phyloP scores from a whole-genome alignment of 2,113 vertebrate genomes.

The Anoura caudifer region DNA sequence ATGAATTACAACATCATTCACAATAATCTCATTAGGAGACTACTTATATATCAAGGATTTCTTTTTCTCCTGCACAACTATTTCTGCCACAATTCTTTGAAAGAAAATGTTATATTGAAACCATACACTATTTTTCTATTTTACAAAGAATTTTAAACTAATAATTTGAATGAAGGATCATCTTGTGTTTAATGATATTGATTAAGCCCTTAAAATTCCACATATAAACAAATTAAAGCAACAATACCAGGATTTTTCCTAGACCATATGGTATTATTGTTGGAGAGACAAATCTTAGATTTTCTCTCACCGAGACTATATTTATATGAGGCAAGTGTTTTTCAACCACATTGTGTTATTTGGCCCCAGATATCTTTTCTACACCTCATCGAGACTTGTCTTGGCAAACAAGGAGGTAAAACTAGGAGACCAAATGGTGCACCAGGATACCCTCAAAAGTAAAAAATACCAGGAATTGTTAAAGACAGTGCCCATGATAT shows the following conservation, averaged over 20 bases:
- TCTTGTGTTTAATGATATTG: neutral
- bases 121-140: neutral
- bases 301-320: constrained; percentile 28
- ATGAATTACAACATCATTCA: neutral
- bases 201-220: neutral
- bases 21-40: neutral
- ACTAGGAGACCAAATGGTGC: neutral
- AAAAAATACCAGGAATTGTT: neutral
- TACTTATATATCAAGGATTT: neutral
- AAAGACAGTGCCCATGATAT: neutral
- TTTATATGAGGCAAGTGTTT: constrained; percentile 50
- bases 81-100: neutral
- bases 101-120: constrained; percentile 3
- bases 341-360: constrained; percentile 30
- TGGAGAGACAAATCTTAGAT: constrained; percentile 10
- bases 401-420: constrained; percentile 19
- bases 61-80: neutral
- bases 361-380: constrained; percentile 18
- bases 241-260: neutral
- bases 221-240: neutral
- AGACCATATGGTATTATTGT: neutral
- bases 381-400: constrained; percentile 10
- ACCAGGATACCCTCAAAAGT: constrained; percentile 16
- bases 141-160: neutral
- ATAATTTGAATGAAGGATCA: neutral